Conservation (phyloP, 2,888 invertebrate genomes). For the Mallateleia sp. region DNA sequence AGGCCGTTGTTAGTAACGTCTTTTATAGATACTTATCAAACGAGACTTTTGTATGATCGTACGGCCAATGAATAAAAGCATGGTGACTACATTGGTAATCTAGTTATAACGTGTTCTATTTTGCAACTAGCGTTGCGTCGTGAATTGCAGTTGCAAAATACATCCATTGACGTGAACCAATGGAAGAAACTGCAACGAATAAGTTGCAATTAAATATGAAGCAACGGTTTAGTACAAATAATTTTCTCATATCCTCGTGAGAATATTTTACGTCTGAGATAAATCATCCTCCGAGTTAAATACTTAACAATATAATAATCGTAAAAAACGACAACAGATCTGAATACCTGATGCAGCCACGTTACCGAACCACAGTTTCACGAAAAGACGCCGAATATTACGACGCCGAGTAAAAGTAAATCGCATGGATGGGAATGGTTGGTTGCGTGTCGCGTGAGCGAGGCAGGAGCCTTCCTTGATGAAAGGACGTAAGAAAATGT, state of each 20-base stretch:
- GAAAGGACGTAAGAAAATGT: constrained; percentile 77
- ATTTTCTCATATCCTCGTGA: neutral
- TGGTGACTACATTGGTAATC: constrained; percentile 82
- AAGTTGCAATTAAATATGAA: constrained; percentile 10
- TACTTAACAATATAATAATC: neutral
- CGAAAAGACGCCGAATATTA: constrained; percentile 1
- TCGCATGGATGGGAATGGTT: constrained; percentile 49
- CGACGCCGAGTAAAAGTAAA: constrained; percentile 24
- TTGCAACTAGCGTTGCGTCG: constrained; percentile 49
- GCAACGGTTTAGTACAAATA: neutral
- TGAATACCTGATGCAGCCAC: neutral
- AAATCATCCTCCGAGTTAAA: neutral
- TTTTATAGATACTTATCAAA: too few species aligned
- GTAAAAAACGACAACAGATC: neutral
- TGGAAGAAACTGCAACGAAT: constrained; percentile 16
- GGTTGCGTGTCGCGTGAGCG: constrained; percentile 84
- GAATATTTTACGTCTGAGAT: neutral
- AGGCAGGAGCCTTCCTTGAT: constrained; percentile 83
- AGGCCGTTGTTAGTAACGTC: too few species aligned
- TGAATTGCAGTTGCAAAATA: constrained; percentile 61
- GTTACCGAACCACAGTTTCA: constrained; percentile 12
- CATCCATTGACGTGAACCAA: constrained; percentile 37
- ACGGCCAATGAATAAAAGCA: constrained; percentile 83
- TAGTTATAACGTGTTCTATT: constrained; percentile 83
- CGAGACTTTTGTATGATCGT: too few species aligned